Conservation (phyloP, 2,797 vertebrate genomes). For the Ambastaia sidthimunki region DNA sequence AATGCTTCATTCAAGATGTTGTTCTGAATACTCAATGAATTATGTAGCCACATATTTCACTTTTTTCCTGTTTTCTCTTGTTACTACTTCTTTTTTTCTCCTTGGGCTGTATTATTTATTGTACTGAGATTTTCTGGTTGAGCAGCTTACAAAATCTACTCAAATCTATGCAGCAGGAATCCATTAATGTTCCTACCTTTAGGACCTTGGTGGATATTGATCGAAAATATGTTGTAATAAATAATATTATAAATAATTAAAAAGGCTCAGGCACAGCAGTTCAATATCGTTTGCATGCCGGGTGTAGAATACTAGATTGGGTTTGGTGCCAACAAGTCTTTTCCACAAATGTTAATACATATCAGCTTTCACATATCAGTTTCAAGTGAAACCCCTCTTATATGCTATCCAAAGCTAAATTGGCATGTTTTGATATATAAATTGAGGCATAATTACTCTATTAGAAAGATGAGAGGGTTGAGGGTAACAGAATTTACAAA, state of each 20-base stretch:
- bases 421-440: no score
- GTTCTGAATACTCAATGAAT: conserved; percentile 61
- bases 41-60: background rate
- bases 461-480: no score
- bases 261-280: conserved; percentile 70
- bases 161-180: conserved; percentile 79
- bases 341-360: conserved; percentile 45
- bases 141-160: conserved; percentile 75
- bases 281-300: conserved; percentile 56
- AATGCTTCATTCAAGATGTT: conserved; percentile 70
- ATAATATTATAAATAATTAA: conserved; percentile 77
- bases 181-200: conserved; percentile 65
- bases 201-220: conserved; percentile 76
- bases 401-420: no score
- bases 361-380: conserved; percentile 52
- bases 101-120: conserved; percentile 38
- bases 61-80: conserved; percentile 51
- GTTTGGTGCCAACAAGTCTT: conserved; percentile 40
- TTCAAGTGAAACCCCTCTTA: conserved; percentile 17
- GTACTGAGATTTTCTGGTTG: conserved; percentile 69
- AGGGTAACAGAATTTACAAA: no score
- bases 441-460: no score
- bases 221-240: conserved; percentile 56
- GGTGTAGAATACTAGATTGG: conserved; percentile 50
- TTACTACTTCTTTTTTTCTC: conserved; percentile 7